These are phyloP conservation scores for Hydrozoanthus tunicans DNA, from an alignment of 64 coral and sea anemone genomes.

Conservation along the genomic window DNA sequence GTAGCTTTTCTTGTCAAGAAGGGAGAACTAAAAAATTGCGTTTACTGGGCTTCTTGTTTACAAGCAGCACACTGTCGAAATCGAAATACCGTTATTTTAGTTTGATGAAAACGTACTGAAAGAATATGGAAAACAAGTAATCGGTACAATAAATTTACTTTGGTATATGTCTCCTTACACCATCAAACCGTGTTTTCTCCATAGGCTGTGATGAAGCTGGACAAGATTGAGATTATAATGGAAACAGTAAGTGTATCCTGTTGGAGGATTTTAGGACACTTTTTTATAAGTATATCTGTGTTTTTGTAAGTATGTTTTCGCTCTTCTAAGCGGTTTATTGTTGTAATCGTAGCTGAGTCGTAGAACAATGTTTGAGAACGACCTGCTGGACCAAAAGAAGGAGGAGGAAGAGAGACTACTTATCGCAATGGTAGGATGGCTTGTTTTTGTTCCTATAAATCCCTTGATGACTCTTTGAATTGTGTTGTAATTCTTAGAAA, in stretches of 20 bases:
- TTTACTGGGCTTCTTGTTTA: too few relatives aligned
- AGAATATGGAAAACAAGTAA: too few relatives aligned
- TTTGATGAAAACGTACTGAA: too few relatives aligned
- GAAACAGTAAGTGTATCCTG: slow-evolving; percentile 72
- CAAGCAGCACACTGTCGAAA: too few relatives aligned
- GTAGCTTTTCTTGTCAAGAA: too few relatives aligned
- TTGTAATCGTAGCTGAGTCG: slow-evolving; percentile 54
- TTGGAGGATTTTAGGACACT: neutral
- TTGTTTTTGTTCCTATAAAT: neutral
- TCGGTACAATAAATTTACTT: neutral
- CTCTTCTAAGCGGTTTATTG: neutral
- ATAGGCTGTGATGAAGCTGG: slow-evolving; percentile 97
- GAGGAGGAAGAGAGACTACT: slow-evolving; percentile 93
- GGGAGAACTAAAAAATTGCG: too few relatives aligned
- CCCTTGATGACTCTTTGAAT: too few relatives aligned
- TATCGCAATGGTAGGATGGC: slow-evolving; percentile 70
- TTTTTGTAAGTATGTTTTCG: neutral
- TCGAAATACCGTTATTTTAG: too few relatives aligned
- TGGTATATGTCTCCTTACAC: neutral
- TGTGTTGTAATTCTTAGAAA: too few relatives aligned
- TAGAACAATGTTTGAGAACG: slow-evolving; percentile 91
- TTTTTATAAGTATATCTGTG: neutral
- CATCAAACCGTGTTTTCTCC: neutral
- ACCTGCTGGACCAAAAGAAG: slow-evolving; percentile 91
- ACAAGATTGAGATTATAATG: slow-evolving; percentile 92